phyloP scores from a whole-genome alignment of 1,140 invertebrate species.

The Diorhabda carinulata region DNA sequence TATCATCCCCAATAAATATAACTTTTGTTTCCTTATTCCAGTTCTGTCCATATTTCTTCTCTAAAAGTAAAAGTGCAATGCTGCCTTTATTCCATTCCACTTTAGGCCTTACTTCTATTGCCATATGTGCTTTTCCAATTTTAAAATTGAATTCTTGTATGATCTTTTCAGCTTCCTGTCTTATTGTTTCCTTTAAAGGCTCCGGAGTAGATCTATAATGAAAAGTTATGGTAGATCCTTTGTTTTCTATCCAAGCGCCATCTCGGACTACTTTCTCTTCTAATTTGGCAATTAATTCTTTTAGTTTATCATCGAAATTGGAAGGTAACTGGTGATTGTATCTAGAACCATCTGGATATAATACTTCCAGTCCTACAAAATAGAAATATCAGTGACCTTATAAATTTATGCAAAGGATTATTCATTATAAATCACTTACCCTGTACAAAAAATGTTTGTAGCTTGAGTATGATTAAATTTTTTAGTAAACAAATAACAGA shows the following conservation, averaged over 20 bases:
- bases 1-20: constrained; percentile 33
- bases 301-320: constrained; percentile 26
- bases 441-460: too few species aligned
- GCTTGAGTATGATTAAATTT: too few species aligned
- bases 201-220: constrained; percentile 28
- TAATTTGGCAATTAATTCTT: constrained; percentile 22
- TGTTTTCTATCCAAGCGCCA: constrained; percentile 34
- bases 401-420: too few species aligned
- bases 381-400: not conserved
- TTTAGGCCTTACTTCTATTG: constrained; percentile 29
- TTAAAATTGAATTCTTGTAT: constrained; percentile 30
- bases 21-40: constrained; percentile 29
- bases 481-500: too few species aligned
- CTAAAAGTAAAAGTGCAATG: constrained; percentile 23
- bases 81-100: constrained; percentile 34
- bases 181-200: constrained; percentile 22
- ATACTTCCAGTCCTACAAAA: constrained; percentile 25
- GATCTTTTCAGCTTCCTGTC: constrained; percentile 23
- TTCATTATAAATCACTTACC: too few species aligned
- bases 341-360: constrained; percentile 27
- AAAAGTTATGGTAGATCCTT: constrained; percentile 29
- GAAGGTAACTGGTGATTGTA: constrained; percentile 28
- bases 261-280: constrained; percentile 28
- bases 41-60: constrained; percentile 24
- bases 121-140: constrained; percentile 28